These are phyloP conservation scores for Ptyas mucosa DNA, from an alignment of 2,113 vertebrate species.

Conservation along the genomic window DNA sequence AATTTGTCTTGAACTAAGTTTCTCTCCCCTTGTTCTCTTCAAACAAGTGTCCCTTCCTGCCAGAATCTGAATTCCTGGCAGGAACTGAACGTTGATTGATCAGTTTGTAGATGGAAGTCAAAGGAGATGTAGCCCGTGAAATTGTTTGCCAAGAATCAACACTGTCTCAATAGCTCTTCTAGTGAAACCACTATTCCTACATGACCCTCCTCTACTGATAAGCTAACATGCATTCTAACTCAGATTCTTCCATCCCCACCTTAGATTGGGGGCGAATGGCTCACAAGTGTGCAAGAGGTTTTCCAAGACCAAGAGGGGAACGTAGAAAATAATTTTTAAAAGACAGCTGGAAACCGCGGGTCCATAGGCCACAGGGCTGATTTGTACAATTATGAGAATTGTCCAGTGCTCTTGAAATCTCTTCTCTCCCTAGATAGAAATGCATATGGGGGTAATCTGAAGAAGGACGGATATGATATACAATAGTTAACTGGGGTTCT, in stretches of 20 bases:
- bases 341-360: background rate
- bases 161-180: background rate
- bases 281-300: background rate
- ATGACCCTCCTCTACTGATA: background rate
- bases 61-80: background rate
- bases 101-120: background rate
- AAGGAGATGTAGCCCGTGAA: background rate
- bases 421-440: background rate
- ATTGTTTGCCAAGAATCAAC: background rate
- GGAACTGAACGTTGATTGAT: background rate
- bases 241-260: background rate
- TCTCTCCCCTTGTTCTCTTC: background rate
- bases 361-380: background rate
- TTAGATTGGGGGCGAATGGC: background rate
- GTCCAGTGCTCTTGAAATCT: background rate
- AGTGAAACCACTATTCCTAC: background rate
- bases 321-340: background rate
- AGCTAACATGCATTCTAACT: background rate
- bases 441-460: background rate
- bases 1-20: background rate
- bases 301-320: background rate
- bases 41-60: background rate
- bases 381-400: background rate
- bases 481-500: background rate
- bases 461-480: background rate